A percentile compares a stretch with the other conserved stretches of the same genome.
These are phyloP conservation scores for Habropoda laboriosa DNA, from an alignment of 1,140 invertebrate genomes.

Conservation along the genomic window DNA sequence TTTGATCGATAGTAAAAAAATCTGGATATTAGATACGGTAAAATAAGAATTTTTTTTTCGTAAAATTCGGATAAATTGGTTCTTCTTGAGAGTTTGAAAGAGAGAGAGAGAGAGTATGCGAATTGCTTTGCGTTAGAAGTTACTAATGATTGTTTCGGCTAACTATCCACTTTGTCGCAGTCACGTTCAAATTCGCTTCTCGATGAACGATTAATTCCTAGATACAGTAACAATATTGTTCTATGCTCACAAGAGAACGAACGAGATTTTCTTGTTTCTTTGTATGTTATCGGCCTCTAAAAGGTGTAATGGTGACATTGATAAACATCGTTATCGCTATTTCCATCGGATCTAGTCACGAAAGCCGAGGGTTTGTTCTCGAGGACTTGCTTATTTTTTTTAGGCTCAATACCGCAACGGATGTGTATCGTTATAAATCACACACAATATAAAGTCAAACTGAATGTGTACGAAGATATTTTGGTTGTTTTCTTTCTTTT, in stretches of 20 bases:
- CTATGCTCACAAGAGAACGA: neutral
- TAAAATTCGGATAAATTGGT: neutral
- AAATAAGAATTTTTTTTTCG: neutral
- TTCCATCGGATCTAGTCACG: neutral
- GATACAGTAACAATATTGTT: slow-evolving; percentile 17
- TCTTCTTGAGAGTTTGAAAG: too few relatives aligned
- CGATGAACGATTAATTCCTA: slow-evolving; percentile 25
- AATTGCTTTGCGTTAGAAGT: too few relatives aligned
- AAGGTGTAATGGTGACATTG: neutral
- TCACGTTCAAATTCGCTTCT: neutral
- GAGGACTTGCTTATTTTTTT: neutral
- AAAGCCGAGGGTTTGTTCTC: neutral
- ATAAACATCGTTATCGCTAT: neutral
- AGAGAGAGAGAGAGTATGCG: too few relatives aligned
- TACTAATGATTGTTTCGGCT: too few relatives aligned
- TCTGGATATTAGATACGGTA: neutral
- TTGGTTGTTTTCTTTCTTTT: neutral
- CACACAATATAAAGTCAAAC: slow-evolving; percentile 13
- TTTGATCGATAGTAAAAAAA: too few relatives aligned
- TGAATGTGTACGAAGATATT: neutral
- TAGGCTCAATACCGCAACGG: slow-evolving; percentile 5
- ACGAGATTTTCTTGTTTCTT: neutral
- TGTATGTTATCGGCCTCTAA: neutral
- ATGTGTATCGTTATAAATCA: neutral
- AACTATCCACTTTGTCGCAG: neutral